Evolutionary conservation across 1,140 invertebrate genomes (phyloP).

Genomic region (Rhopalosiphum maidis): DNA sequence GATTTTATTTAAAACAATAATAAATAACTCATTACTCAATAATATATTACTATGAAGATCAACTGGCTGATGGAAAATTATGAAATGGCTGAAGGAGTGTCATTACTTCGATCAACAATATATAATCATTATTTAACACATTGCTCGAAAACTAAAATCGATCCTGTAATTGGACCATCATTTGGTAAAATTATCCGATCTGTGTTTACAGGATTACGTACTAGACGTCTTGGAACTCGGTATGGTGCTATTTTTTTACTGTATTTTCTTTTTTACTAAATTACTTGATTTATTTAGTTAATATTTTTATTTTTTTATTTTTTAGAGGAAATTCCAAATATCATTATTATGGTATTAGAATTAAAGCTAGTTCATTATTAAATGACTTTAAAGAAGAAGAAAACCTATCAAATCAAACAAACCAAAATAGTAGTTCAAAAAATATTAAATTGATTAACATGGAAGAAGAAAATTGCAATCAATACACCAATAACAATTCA

Average conservation of each 20-base stretch:
- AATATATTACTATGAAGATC: slow-evolving; percentile 69
- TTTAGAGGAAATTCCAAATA: slow-evolving; percentile 98
- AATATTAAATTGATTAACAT: slow-evolving; percentile 58
- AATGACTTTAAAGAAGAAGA: slow-evolving; percentile 64
- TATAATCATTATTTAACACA: slow-evolving; percentile 97
- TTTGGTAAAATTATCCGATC: slow-evolving; percentile 99
- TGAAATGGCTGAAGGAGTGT: slow-evolving; percentile 97
- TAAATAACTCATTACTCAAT: neutral
- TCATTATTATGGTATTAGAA: slow-evolving; percentile 98
- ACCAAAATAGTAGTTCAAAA: slow-evolving; percentile 54
- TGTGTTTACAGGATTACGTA: slow-evolving; percentile 94
- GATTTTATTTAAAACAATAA: slow-evolving; percentile 61
- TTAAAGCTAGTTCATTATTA: slow-evolving; percentile 86
- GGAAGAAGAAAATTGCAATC: slow-evolving; percentile 28
- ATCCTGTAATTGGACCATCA: slow-evolving; percentile 97
- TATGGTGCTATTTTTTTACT: slow-evolving; percentile 62
- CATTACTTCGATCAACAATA: slow-evolving; percentile 91
- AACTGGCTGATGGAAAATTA: slow-evolving; percentile 98
- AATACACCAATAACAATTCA: slow-evolving; percentile 28
- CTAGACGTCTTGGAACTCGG: slow-evolving; percentile 91
- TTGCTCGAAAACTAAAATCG: slow-evolving; percentile 91
- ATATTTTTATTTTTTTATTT: slow-evolving; percentile 45
- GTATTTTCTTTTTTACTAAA: neutral
- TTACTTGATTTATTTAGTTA: neutral
- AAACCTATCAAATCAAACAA: slow-evolving; percentile 54